Conservation (phyloP, 2,797 vertebrate genomes). For the Hemitrygon akajei region DNA sequence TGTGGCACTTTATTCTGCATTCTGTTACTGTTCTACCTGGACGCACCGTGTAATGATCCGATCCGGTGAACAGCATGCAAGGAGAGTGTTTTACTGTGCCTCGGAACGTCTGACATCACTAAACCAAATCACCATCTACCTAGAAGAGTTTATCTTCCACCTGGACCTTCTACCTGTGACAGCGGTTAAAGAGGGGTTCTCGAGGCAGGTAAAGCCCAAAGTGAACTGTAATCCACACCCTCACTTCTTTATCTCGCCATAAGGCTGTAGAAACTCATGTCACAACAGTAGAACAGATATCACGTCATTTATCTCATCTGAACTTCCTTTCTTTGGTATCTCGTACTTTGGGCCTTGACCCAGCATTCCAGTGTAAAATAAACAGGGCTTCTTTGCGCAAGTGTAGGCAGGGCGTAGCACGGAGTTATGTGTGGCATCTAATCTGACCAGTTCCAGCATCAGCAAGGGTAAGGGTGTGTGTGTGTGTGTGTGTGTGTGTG, state of each 20-base stretch:
- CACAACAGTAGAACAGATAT: neutral
- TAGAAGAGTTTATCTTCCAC: neutral
- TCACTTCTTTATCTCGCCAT: too few relatives aligned
- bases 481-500: neutral
- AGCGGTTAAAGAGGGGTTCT: too few relatives aligned
- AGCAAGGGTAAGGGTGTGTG: neutral
- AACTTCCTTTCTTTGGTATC: neutral
- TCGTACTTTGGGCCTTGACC: neutral
- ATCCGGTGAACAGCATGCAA: too few relatives aligned
- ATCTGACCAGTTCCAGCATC: neutral
- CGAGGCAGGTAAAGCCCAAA: too few relatives aligned
- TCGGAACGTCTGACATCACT: too few relatives aligned
- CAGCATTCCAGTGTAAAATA: neutral
- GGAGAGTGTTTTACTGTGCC: too few relatives aligned
- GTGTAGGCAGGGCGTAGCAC: neutral
- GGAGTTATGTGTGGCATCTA: neutral
- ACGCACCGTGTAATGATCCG: too few relatives aligned
- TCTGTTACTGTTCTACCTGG: too few relatives aligned
- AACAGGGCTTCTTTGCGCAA: neutral
- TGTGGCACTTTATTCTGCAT: too few relatives aligned
- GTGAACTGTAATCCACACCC: too few relatives aligned
- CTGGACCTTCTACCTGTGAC: neutral
- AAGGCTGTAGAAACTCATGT: neutral
- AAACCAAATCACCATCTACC: too few relatives aligned
- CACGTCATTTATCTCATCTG: neutral